Evolutionary conservation across 2,797 vertebrate genomes (phyloP).

Genomic region (Benthosema pterotum): DNA sequence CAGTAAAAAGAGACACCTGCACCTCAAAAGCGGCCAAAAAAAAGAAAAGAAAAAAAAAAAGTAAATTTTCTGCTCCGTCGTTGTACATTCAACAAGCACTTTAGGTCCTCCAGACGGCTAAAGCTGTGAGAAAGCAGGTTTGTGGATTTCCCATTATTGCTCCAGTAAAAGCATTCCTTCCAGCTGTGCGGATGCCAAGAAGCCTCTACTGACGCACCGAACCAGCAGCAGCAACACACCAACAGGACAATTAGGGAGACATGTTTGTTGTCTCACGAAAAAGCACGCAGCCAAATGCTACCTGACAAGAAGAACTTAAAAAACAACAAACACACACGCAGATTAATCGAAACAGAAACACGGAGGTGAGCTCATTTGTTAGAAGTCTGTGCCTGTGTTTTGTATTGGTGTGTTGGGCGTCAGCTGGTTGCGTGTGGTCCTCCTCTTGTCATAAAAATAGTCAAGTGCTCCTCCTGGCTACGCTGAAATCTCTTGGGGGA

Average conservation of each 20-base stretch:
- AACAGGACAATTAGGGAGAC: constrained; percentile 37
- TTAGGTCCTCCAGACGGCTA: constrained; percentile 11
- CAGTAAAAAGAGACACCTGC: not conserved
- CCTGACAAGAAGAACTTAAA: constrained; percentile 25
- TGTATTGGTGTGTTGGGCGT: not conserved
- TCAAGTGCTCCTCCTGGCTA: constrained; percentile 67
- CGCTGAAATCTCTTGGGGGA: constrained; percentile 83
- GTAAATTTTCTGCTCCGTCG: not conserved
- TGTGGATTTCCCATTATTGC: constrained; percentile 41
- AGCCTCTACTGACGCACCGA: constrained; percentile 45
- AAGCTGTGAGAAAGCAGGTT: constrained; percentile 37
- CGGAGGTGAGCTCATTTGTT: not conserved
- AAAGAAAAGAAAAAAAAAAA: not conserved
- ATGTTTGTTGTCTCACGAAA: constrained; percentile 45
- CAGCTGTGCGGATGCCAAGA: constrained; percentile 38
- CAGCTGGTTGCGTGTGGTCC: not conserved
- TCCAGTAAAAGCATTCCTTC: constrained; percentile 35
- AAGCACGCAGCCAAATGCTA: constrained; percentile 37
- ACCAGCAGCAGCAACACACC: constrained; percentile 46
- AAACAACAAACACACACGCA: constrained; percentile 21
- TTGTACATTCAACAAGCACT: not conserved
- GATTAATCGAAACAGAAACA: not conserved
- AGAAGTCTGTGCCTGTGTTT: not conserved
- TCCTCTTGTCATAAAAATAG: constrained; percentile 10
- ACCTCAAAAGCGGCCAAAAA: not conserved